Base-by-base conservation (phyloP, 37 sponge, comb jelly and placozoan species). In the Spongia lamella region DNA sequence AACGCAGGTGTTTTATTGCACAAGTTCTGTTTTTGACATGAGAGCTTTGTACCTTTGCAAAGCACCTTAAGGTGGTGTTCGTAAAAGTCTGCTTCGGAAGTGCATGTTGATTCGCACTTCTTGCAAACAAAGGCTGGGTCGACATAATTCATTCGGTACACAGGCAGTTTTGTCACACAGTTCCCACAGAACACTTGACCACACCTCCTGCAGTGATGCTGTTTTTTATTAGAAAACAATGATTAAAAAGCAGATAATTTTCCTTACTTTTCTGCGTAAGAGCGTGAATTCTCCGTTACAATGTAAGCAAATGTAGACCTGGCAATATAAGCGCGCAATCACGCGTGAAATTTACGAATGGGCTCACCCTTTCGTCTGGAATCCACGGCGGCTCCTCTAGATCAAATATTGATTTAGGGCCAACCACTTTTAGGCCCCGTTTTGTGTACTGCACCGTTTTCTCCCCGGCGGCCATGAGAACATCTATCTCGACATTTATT, bases 191-290 rank as follows among this genome's bases (percentile, higher is more conserved):
- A 79, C 20, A 91, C 87, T 3, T 83, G 70, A 2, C 92, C 92
- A 74, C 92, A 91, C 15, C 86, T 61, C 15, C 92, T 68, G 38
- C 92, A 91, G 76, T 91, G 92, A 51, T 91, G 92, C 92, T 91
- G 60, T 50, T 13, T 22, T 57, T 27, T 20, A 38, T 13, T 38
- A 52, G 61, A 29, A 20, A n/a, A 65, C 30, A 26, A 50, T 20
- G 26, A 14, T 27, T 25, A 58, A 29, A 58, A 29, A 14, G 60
- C 21, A 29, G 26, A 26, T 30, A 2, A 14, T 2, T 20, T 33
- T 29, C 32, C 82, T 61, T 75, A 89, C 89, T 55, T 75, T 35
- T 61, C 89, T 73, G 56, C 69, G 55, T 26, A 72, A 19, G 40
- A 89, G 39, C n/a, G 80, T 64, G 67, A 89, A 89, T 6, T 33